These are phyloP conservation scores for Amphibalanus amphitrite DNA, from an alignment of 1,140 invertebrate species.

Conservation along the genomic window DNA sequence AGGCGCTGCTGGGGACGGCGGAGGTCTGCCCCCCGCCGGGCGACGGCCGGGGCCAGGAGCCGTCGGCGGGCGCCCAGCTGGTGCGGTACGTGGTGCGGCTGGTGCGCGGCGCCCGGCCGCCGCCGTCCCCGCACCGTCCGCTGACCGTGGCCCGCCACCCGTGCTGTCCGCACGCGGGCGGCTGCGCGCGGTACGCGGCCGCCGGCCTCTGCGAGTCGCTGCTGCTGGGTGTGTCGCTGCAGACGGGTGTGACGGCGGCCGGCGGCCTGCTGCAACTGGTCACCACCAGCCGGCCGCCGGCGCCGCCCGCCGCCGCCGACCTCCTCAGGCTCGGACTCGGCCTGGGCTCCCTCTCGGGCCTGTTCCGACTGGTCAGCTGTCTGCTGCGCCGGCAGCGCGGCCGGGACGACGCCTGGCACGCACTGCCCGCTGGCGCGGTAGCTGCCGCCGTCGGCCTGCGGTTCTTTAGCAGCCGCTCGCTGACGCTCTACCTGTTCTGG, in stretches of 20 bases:
- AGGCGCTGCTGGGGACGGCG: background rate
- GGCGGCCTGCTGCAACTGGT: background rate
- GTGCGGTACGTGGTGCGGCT: background rate
- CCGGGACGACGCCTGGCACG: background rate
- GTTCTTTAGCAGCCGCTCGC: background rate
- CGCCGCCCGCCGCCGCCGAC: background rate
- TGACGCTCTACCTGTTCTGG: conserved; percentile 3
- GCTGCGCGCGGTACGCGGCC: background rate
- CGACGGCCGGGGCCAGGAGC: background rate
- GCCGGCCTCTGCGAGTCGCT: background rate
- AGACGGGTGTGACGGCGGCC: background rate
- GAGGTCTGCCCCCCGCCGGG: background rate
- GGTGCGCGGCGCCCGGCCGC: background rate
- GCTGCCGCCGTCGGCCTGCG: background rate
- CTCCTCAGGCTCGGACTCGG: background rate
- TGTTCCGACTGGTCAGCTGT: background rate
- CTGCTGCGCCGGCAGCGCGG: background rate
- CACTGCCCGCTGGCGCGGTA: background rate
- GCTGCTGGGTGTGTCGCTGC: background rate
- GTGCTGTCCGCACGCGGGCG: background rate
- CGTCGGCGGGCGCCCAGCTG: background rate
- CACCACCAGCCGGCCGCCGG: background rate
- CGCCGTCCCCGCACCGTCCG: background rate
- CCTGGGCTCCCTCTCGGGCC: background rate
- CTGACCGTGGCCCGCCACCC: background rate